Evolutionary conservation across 1,140 invertebrate species (phyloP).

Genomic region (Orchesella cincta): DNA sequence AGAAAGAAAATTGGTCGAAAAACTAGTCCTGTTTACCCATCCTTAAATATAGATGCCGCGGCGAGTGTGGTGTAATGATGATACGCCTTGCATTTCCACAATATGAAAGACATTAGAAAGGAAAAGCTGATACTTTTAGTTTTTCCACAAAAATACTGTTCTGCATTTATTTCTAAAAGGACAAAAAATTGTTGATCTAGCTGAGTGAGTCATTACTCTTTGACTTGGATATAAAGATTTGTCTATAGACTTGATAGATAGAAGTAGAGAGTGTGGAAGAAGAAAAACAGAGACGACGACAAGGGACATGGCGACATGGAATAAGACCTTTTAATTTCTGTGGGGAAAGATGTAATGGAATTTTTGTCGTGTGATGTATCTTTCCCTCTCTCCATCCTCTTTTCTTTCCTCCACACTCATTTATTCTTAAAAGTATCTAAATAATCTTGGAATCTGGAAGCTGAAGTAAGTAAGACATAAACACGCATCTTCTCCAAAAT

Average conservation of each 20-base stretch:
- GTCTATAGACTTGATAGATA: no score
- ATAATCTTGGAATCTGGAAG: slow-evolving; percentile 24
- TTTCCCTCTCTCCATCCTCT: not conserved
- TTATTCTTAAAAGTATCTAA: slow-evolving; percentile 18
- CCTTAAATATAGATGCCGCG: no score
- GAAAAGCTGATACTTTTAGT: no score
- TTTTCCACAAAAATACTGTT: not conserved
- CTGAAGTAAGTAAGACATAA: slow-evolving; percentile 23
- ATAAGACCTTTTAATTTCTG: slow-evolving; percentile 26
- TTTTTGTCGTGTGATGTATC: slow-evolving; percentile 20
- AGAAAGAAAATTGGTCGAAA: no score
- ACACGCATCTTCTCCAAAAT: slow-evolving; percentile 12
- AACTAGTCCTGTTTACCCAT: no score
- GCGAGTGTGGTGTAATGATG: no score
- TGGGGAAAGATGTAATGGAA: slow-evolving; percentile 29
- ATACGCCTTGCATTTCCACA: no score
- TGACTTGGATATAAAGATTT: not conserved
- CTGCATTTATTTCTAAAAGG: no score
- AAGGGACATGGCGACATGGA: slow-evolving; percentile 18
- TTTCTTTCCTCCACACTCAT: not conserved
- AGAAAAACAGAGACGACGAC: slow-evolving; percentile 10
- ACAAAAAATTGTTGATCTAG: slow-evolving; percentile 24
- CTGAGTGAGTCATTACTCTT: slow-evolving; percentile 25
- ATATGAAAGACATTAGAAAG: no score
- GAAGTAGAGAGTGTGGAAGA: not conserved